These are phyloP conservation scores for Catocala nupta DNA, from an alignment of 2,888 invertebrate species.

Conservation along the genomic window DNA sequence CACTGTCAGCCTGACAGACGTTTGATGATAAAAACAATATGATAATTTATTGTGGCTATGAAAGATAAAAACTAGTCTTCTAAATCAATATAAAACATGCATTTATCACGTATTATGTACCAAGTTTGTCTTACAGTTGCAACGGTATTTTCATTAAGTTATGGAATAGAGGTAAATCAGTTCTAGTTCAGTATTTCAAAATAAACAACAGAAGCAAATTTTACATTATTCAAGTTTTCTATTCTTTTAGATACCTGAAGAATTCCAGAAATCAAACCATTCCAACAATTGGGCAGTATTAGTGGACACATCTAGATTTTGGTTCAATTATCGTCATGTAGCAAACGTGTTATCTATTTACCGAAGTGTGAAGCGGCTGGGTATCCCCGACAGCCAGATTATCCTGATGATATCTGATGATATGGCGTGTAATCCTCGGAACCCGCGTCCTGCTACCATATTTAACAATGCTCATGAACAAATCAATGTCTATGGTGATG, in stretches of 20 bases:
- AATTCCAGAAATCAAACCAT: conserved; percentile 90
- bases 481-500: conserved; percentile 99
- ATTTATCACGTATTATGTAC: conserved; percentile 11
- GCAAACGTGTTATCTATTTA: conserved; percentile 99
- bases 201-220: neutral
- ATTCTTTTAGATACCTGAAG: conserved; percentile 79
- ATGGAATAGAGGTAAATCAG: conserved; percentile 39
- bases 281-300: conserved; percentile 99
- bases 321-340: conserved; percentile 99
- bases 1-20: no score
- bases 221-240: conserved; percentile 8
- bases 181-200: neutral
- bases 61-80: neutral
- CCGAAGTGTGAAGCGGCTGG: conserved; percentile 98
- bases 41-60: neutral
- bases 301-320: conserved; percentile 99
- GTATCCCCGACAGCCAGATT: conserved; percentile 99
- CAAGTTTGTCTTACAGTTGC: conserved; percentile 22
- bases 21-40: neutral
- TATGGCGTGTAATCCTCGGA: conserved; percentile 99
- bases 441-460: conserved; percentile 98
- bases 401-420: conserved; percentile 99
- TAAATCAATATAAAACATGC: conserved; percentile 22
- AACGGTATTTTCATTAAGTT: conserved; percentile 19
- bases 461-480: conserved; percentile 99